Evolutionary conservation across 2,888 invertebrate species (phyloP).

Genomic region (Plutella xylostella): DNA sequence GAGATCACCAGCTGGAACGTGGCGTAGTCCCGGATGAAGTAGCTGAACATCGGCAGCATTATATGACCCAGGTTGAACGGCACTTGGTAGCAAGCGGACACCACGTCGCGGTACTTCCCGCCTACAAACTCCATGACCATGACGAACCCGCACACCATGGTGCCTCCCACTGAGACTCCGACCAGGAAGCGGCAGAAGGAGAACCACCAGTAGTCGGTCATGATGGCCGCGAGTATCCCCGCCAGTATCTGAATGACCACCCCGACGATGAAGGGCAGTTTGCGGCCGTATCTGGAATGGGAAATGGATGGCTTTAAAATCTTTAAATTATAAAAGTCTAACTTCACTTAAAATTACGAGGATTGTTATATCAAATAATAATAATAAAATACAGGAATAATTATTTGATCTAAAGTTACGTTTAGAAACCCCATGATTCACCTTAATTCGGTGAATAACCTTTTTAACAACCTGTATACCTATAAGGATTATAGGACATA

Average conservation of each 20-base stretch:
- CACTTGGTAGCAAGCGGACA: slow-evolving; percentile 75
- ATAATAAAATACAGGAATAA: neutral
- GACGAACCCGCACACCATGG: slow-evolving; percentile 76
- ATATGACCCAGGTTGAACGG: slow-evolving; percentile 79
- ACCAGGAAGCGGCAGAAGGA: slow-evolving; percentile 76
- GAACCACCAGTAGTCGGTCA: slow-evolving; percentile 72
- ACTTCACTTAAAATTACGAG: neutral
- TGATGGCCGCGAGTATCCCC: slow-evolving; percentile 76
- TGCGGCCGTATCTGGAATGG: slow-evolving; percentile 77
- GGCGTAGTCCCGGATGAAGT: slow-evolving; percentile 73
- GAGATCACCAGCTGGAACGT: slow-evolving; percentile 76
- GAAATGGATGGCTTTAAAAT: too few species aligned
- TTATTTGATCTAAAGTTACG: neutral
- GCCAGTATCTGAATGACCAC: slow-evolving; percentile 77
- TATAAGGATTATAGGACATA: too few species aligned
- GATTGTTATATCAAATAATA: neutral
- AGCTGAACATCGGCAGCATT: slow-evolving; percentile 71
- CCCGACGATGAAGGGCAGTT: slow-evolving; percentile 76
- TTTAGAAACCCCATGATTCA: neutral
- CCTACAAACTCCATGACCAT: slow-evolving; percentile 78
- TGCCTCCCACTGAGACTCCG: slow-evolving; percentile 83
- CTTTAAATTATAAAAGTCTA: too few species aligned
- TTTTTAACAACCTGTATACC: neutral
- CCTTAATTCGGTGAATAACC: neutral
- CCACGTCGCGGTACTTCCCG: slow-evolving; percentile 60